Base-by-base conservation (phyloP, 2,888 invertebrate species). In the Acanthopleura granulata region DNA sequence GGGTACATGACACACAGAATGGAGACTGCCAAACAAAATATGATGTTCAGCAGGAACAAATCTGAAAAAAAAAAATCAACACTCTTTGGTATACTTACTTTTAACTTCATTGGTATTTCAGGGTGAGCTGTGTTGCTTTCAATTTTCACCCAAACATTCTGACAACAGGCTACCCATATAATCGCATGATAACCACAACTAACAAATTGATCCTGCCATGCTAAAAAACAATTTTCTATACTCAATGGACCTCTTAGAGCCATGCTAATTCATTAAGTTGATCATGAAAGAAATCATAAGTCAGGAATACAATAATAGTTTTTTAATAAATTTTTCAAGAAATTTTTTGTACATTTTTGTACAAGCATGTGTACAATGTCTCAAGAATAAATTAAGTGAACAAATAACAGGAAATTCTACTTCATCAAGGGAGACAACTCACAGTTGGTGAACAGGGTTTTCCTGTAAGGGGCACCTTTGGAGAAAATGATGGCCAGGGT, bases 401-500 rank as follows among this genome's bases (percentile, higher is more conserved):
- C 25, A 22, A 25, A 6, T 61, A 61, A n/a, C 61, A 22, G 1
- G 25, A 1, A 1, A 61, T 61, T 61, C 61, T 61, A 6, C 3
- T 11, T 61, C 25, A 61, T 22, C 40, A 57, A 22, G 57, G 57
- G 57, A 57, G 57, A 57, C 22, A 57, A 66, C 89, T 88, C 79
- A 90, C 90, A 86, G 80, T 92, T 92, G 62, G 93, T 92, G 85
- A 93, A 94, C 86, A 95, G 92, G 0, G 93, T 93, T 88, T 94
- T 93, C 61, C 95, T 91, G 90, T 94, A 95, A 0, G 95, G 95
- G 87, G 93, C 92, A 72, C 95, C 95, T 88, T 95, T 96, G 18
- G 95, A 95, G 88, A 95, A 95, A 9, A 95, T 93, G 78, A 94
- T 91, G 3, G 95, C 95, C 87, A 95, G 91, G 76, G 94, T 93